A percentile compares a stretch with the other conserved stretches of the same genome.
Evolutionary conservation across 2,797 vertebrate genomes (phyloP).

Genomic region (Lithobates sylvaticus): DNA sequence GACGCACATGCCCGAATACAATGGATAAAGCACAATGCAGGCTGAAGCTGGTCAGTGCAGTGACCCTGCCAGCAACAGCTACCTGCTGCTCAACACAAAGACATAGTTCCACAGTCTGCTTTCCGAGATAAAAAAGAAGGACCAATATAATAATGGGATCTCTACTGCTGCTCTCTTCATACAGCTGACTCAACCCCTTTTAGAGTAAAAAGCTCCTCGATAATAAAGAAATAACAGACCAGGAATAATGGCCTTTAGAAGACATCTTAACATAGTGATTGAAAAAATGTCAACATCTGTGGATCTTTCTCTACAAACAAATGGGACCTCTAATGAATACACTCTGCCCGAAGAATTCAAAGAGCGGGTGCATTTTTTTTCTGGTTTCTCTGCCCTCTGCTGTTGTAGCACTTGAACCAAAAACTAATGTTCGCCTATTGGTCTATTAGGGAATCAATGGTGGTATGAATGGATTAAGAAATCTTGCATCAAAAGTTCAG

Average conservation of each 20-base stretch:
- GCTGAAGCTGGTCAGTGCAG: slow-evolving; percentile 73
- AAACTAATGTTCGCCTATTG: slow-evolving; percentile 77
- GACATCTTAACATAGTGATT: slow-evolving; percentile 87
- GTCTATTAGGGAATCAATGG: slow-evolving; percentile 72
- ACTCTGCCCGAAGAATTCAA: slow-evolving; percentile 80
- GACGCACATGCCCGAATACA: slow-evolving; percentile 74
- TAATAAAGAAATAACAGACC: slow-evolving; percentile 91
- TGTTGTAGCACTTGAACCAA: slow-evolving; percentile 82
- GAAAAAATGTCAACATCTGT: slow-evolving; percentile 94
- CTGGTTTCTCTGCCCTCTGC: slow-evolving; percentile 73
- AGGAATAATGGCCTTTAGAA: slow-evolving; percentile 92
- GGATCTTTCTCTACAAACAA: slow-evolving; percentile 81
- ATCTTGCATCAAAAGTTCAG: slow-evolving; percentile 76
- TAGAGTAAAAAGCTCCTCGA: slow-evolving; percentile 79
- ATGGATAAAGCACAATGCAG: slow-evolving; percentile 82
- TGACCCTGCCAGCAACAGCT: slow-evolving; percentile 81
- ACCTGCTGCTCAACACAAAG: slow-evolving; percentile 94
- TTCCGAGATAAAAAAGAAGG: slow-evolving; percentile 76
- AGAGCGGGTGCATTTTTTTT: slow-evolving; percentile 86
- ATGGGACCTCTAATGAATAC: slow-evolving; percentile 76
- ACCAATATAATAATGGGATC: slow-evolving; percentile 82
- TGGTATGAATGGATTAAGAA: slow-evolving; percentile 73
- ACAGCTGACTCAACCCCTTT: slow-evolving; percentile 73
- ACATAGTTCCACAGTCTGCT: slow-evolving; percentile 77
- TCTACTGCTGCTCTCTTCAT: slow-evolving; percentile 88